Percentiles rank a stretch among this genome's conserved stretches.
Evolutionary conservation across 2,797 vertebrate species (phyloP).

Genomic region (Pristis pectinata): DNA sequence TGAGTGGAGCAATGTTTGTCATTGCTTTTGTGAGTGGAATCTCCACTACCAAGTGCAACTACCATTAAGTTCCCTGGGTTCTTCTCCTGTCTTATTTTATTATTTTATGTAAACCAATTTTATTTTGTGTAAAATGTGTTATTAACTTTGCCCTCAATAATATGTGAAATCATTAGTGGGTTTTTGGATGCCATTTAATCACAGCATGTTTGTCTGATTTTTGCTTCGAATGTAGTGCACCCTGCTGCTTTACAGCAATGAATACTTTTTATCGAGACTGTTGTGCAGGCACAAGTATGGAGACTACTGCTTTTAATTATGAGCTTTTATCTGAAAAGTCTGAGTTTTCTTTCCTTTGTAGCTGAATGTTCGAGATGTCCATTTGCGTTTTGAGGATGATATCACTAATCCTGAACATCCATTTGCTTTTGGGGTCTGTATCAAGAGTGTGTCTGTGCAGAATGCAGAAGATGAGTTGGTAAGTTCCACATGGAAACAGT

Average conservation of each 20-base stretch:
- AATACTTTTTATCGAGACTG: not conserved
- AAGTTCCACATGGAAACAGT: constrained; percentile 46
- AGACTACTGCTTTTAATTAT: not conserved
- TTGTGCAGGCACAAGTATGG: not conserved
- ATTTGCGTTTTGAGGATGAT: constrained; percentile 89
- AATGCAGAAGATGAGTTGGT: constrained; percentile 81
- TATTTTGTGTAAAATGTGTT: not conserved
- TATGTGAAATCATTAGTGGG: not conserved
- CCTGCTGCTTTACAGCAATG: not conserved
- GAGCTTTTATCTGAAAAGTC: not conserved
- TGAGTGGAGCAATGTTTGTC: not conserved
- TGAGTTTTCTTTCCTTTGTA: constrained; percentile 45
- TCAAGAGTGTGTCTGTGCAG: constrained; percentile 86
- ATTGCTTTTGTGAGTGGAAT: not conserved
- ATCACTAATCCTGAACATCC: constrained; percentile 73
- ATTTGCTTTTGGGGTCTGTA: constrained; percentile 86
- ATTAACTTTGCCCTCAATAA: not conserved
- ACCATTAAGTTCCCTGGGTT: not conserved
- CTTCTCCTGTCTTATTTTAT: not conserved
- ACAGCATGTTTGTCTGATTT: not conserved
- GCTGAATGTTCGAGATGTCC: constrained; percentile 94
- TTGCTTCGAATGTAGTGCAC: not conserved
- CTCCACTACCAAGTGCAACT: not conserved
- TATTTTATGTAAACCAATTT: not conserved
- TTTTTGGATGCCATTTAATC: not conserved